Percentiles rank a stretch among this genome's conserved stretches.
phyloP scores from a whole-genome alignment of 1,140 invertebrate species.

The Mactra quadrangularis region DNA sequence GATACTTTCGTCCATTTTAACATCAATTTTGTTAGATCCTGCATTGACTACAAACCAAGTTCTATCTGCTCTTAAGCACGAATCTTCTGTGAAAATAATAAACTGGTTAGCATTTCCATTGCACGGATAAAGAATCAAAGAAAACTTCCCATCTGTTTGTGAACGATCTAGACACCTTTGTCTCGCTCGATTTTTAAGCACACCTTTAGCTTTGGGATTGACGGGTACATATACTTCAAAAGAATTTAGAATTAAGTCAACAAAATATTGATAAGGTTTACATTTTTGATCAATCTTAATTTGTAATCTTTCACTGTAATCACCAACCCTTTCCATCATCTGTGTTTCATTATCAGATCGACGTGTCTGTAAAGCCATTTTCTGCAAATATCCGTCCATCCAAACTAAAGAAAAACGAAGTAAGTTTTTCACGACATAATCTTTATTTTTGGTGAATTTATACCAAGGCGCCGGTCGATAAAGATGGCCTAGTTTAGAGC shows the following conservation, averaged over 20 bases:
- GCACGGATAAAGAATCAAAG: slow-evolving; percentile 6
- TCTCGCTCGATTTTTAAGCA: neutral
- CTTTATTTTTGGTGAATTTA: neutral
- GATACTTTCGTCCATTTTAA: neutral
- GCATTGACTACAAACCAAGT: slow-evolving; percentile 16
- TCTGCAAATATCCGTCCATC: slow-evolving; percentile 12
- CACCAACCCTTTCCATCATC: slow-evolving; percentile 3
- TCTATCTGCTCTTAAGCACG: neutral
- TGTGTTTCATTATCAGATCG: neutral
- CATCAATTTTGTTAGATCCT: neutral
- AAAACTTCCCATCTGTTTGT: neutral
- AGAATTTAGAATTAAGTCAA: slow-evolving; percentile 16
- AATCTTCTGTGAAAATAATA: slow-evolving; percentile 37
- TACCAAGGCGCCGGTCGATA: slow-evolving; percentile 29
- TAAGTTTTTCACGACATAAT: slow-evolving; percentile 19
- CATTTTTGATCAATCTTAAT: slow-evolving; percentile 39
- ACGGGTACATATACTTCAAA: slow-evolving; percentile 12
- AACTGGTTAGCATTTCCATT: slow-evolving; percentile 12
- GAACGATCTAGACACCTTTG: slow-evolving; percentile 17
- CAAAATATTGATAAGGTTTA: slow-evolving; percentile 38
- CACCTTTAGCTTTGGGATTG: neutral
- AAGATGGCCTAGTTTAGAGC: slow-evolving; percentile 96
- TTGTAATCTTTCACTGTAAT: slow-evolving; percentile 11
- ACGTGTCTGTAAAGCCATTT: neutral
- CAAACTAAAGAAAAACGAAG: slow-evolving; percentile 29